Evolutionary conservation across 2,888 invertebrate species (phyloP).

Genomic region (Ormia ochracea): DNA sequence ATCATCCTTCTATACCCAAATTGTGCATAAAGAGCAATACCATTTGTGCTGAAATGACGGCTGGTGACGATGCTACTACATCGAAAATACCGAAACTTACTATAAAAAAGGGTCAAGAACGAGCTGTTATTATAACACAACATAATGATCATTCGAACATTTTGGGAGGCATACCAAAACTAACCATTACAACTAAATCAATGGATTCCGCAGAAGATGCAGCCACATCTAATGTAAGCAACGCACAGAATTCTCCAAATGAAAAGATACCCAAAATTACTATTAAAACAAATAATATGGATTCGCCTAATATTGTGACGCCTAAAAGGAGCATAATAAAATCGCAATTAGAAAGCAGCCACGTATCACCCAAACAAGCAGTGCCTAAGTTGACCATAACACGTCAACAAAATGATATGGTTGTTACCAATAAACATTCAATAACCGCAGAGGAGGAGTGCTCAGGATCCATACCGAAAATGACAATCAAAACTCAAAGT

Average conservation of each 20-base stretch:
- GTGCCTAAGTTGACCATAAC: constrained; percentile 66
- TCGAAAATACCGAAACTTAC: constrained; percentile 77
- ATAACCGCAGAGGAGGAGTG: constrained; percentile 21
- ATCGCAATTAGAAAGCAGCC: constrained; percentile 15
- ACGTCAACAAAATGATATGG: constrained; percentile 60
- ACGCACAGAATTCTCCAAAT: constrained; percentile 56
- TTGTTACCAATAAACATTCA: constrained; percentile 46
- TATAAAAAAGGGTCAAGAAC: constrained; percentile 74
- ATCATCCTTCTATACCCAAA: constrained; percentile 70
- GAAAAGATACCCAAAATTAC: constrained; percentile 77
- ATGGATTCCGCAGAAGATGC: constrained; percentile 69
- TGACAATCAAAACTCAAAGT: constrained; percentile 61
- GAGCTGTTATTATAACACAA: constrained; percentile 78
- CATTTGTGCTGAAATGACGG: constrained; percentile 52
- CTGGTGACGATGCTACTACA: constrained; percentile 34
- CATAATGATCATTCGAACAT: constrained; percentile 65
- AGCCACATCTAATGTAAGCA: not conserved
- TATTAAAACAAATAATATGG: constrained; percentile 70
- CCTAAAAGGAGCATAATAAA: constrained; percentile 46
- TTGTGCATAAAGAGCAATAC: constrained; percentile 73
- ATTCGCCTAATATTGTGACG: constrained; percentile 61
- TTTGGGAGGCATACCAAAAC: constrained; percentile 69
- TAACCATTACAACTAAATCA: constrained; percentile 75
- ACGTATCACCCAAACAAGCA: constrained; percentile 47
- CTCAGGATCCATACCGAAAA: constrained; percentile 49